Evolutionary conservation across 35 echinoderm and acorn worm species (phyloP).

Genomic region (Lytechinus pictus): DNA sequence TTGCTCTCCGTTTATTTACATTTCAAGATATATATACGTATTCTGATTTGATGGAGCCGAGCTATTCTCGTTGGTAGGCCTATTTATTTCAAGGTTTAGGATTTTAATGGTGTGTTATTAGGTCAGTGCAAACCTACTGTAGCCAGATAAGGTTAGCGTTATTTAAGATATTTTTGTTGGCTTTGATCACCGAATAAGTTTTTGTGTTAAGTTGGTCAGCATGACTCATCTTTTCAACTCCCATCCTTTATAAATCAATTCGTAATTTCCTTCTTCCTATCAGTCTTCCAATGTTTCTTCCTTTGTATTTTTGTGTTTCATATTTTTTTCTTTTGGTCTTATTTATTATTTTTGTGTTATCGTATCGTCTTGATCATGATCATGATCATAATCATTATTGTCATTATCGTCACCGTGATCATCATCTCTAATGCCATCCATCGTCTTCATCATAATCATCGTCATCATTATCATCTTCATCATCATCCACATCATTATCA

Average conservation of each 20-base stretch:
- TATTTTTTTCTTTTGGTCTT: not conserved
- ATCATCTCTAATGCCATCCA: not conserved
- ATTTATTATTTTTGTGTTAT: not conserved
- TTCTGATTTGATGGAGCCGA: not conserved
- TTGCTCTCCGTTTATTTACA: not conserved
- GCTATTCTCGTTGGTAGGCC: not conserved
- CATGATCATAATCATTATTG: not conserved
- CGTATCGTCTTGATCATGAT: not conserved
- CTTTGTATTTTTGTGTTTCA: not conserved
- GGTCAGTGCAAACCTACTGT: not conserved
- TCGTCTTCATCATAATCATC: not conserved
- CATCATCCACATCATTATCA: not conserved
- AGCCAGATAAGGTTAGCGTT: too few species aligned
- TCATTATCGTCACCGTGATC: not conserved
- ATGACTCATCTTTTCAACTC: not conserved
- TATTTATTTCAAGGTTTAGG: not conserved
- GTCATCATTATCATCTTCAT: not conserved
- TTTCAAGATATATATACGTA: not conserved
- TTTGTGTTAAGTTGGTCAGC: not conserved
- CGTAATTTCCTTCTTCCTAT: not conserved
- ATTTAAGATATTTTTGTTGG: not conserved
- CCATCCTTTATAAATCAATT: not conserved
- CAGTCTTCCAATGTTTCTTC: not conserved
- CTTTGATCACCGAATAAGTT: not conserved
- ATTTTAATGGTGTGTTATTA: not conserved